Evolutionary conservation across 2,888 invertebrate genomes (phyloP), one percentile per base, ranked within the genome.

Genomic region (Apodemia hepburni): DNA sequence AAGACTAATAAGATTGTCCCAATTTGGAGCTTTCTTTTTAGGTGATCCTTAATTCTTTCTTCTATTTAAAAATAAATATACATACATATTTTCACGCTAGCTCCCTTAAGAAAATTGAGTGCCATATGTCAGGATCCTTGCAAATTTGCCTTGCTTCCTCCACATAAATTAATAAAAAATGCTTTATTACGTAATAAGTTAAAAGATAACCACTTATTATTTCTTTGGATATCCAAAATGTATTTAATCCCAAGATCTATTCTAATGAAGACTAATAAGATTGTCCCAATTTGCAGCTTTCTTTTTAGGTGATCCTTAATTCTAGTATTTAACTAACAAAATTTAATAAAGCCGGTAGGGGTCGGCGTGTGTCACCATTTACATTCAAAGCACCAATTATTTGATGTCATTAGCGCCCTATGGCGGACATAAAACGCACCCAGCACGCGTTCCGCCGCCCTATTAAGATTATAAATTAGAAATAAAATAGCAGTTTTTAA

Each of bases 361-460:
- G 74, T 75, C 74, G 76, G 81, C 81, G 82, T 87, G 85, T 88
- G 84, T 87, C 85, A 85, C 82, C 85, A 90, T 91, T 90, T 87
- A 89, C 91, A 91, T 91, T 86, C 89, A 90, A 90, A 91, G 90
- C 83, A 86, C 87, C 90, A 89, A 89, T 91, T 90, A 90, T 90
- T 87, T 85, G 88, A 87, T 78, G 85, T 89, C 90, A 90, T 91
- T 90, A 89, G 90, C 86, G 87, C 86, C 85, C 87, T 81, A 84
- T 80, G 84, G 72, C 75, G 78, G 81, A 84, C 73, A 87, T 90
- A 87, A 90, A 90, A 87, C 89, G 90, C 90, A 90, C 87, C 87
- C 85, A 88, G 82, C 85, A 83, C 83, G 82, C 80, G 74, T 70
- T 69, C 70, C 70, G 69, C 73, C 77, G 76, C 72, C 75, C 78